phyloP scores from a whole-genome alignment of 1,140 invertebrate genomes.

The Sarcophaga peregrina region DNA sequence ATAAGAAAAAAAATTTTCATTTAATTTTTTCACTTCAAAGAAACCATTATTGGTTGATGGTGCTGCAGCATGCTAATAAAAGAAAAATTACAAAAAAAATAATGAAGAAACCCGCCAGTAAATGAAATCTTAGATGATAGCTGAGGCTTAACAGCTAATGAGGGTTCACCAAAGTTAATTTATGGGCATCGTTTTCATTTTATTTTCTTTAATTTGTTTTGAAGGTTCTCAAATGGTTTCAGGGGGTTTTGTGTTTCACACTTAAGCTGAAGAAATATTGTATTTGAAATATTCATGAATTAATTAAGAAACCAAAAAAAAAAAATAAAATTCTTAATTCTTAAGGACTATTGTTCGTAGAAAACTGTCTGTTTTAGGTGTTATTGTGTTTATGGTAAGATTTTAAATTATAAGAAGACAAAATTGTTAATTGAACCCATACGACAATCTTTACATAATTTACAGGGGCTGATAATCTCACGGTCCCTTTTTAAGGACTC shows the following conservation, averaged over 20 bases:
- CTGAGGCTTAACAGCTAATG: neutral
- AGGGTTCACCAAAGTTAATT: slow-evolving; percentile 2
- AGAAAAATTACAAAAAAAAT: neutral
- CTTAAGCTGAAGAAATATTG: neutral
- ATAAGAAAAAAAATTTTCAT: neutral
- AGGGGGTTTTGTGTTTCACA: neutral
- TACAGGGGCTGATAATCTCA: too few relatives aligned
- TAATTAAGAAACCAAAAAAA: too few relatives aligned
- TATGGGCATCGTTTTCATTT: neutral
- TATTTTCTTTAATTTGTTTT: too few relatives aligned
- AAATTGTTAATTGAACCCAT: too few relatives aligned
- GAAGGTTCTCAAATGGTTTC: neutral
- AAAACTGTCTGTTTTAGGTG: too few relatives aligned
- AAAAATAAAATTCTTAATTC: too few relatives aligned
- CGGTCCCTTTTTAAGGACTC: too few relatives aligned
- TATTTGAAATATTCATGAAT: neutral
- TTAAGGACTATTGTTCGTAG: too few relatives aligned
- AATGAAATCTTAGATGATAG: neutral
- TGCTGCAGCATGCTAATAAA: neutral
- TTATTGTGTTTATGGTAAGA: too few relatives aligned
- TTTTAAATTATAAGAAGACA: too few relatives aligned
- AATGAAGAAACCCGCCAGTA: too few relatives aligned
- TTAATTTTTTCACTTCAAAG: neutral
- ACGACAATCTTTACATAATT: too few relatives aligned
- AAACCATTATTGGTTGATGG: neutral